Conservation (phyloP, 1,140 invertebrate species). For the Drosophila grimshawi region DNA sequence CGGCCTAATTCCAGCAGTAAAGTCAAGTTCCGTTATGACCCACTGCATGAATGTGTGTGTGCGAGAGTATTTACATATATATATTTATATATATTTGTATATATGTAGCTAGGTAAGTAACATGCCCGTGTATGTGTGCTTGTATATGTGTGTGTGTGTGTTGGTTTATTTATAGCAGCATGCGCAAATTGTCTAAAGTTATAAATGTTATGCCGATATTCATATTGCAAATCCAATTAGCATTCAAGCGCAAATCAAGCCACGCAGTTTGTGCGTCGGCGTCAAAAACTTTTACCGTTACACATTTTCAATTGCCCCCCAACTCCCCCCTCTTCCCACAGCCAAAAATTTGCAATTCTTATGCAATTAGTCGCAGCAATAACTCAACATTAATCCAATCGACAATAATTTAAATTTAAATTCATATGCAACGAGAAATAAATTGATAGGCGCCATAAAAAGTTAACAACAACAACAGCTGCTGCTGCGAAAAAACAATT, state of each 20-base stretch:
- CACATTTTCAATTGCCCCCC: not conserved
- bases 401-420: conserved; percentile 61
- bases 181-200: conserved; percentile 32
- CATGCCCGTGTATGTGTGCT: not conserved
- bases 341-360: conserved; percentile 58
- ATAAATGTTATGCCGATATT: conserved; percentile 48
- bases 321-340: not conserved
- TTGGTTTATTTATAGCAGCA: conserved; percentile 18
- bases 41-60: not conserved
- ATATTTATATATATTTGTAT: not conserved
- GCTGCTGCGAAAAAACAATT: conserved; percentile 38
- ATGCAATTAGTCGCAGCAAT: conserved; percentile 57
- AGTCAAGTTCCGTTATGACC: conserved; percentile 17
- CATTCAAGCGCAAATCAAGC: conserved; percentile 57
- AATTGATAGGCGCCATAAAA: conserved; percentile 76
- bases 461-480: conserved; percentile 30
- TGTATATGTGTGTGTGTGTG: not conserved
- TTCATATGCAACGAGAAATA: conserved; percentile 61
- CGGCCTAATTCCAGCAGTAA: conserved; percentile 3
- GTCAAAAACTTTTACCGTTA: conserved; percentile 34
- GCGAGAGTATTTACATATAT: not conserved
- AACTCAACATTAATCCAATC: conserved; percentile 22
- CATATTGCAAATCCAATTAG: conserved; percentile 66
- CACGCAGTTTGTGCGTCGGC: conserved; percentile 17
- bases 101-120: not conserved